phyloP scores from a whole-genome alignment of 53 echinoderm and acorn worm species.

The Holothuria scabra region DNA sequence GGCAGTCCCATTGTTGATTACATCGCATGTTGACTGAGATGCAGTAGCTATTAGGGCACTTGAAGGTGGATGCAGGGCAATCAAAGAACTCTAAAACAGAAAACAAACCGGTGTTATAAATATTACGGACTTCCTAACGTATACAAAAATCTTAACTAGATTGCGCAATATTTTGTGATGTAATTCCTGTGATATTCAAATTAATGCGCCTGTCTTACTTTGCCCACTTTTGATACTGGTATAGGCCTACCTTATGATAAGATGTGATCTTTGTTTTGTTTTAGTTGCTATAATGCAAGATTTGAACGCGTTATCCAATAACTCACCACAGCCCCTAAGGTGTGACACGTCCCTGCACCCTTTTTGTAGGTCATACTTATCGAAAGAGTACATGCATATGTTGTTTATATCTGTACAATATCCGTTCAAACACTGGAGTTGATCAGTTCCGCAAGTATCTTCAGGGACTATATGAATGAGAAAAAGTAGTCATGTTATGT shows the following conservation, averaged over 20 bases:
- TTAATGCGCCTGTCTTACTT: too few species aligned
- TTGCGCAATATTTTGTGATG: too few species aligned
- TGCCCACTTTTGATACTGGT: too few species aligned
- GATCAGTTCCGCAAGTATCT: not conserved
- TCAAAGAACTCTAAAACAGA: conserved; percentile 47
- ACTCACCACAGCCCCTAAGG: conserved; percentile 76
- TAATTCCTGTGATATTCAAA: too few species aligned
- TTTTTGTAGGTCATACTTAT: conserved; percentile 62
- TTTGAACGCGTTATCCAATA: not conserved
- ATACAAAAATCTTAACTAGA: too few species aligned
- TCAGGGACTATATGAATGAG: too few species aligned
- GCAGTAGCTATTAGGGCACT: conserved; percentile 81
- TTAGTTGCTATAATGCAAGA: not conserved
- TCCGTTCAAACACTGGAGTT: conserved; percentile 59
- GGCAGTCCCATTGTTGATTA: conserved; percentile 76
- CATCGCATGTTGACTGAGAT: conserved; percentile 77
- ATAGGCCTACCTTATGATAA: too few species aligned
- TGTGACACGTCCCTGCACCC: conserved; percentile 93
- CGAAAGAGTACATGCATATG: conserved; percentile 71
- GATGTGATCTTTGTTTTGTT: too few species aligned
- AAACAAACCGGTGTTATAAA: not conserved
- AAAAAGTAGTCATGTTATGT: too few species aligned
- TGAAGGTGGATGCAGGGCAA: conserved; percentile 68
- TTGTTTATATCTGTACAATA: conserved; percentile 51
- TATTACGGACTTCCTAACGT: too few species aligned